phyloP scores from a whole-genome alignment of 2,888 invertebrate species.

The Agrotis ipsilon region DNA sequence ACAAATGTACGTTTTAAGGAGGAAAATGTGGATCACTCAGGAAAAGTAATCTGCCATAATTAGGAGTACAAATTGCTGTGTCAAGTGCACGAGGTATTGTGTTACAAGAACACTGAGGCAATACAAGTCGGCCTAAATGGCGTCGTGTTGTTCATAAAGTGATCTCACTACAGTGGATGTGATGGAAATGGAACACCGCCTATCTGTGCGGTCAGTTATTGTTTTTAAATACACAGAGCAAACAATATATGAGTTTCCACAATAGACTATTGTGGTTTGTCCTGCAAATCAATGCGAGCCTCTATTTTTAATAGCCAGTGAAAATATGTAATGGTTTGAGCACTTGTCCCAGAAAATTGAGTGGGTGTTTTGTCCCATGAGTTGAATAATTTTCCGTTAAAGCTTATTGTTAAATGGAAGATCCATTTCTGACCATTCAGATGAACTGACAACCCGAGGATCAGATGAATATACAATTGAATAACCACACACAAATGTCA shows the following conservation, averaged over 20 bases:
- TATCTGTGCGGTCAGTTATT: slow-evolving; percentile 74
- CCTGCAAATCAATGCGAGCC: slow-evolving; percentile 54
- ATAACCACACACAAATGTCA: slow-evolving; percentile 33
- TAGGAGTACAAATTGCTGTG: slow-evolving; percentile 50
- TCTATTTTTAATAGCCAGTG: slow-evolving; percentile 52
- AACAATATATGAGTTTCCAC: slow-evolving; percentile 49
- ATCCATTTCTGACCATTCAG: slow-evolving; percentile 40
- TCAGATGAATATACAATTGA: slow-evolving; percentile 42
- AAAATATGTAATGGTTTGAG: slow-evolving; percentile 47
- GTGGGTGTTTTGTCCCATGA: slow-evolving; percentile 50
- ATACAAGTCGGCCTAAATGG: slow-evolving; percentile 54
- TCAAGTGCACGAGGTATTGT: slow-evolving; percentile 47
- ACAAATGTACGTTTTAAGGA: slow-evolving; percentile 39
- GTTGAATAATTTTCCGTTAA: slow-evolving; percentile 39
- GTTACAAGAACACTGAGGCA: slow-evolving; percentile 31
- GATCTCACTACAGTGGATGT: slow-evolving; percentile 59
- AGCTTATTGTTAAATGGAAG: slow-evolving; percentile 50
- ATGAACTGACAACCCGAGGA: slow-evolving; percentile 5
- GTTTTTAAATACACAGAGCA: slow-evolving; percentile 69
- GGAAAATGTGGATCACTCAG: slow-evolving; percentile 37
- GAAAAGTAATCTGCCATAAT: slow-evolving; percentile 51
- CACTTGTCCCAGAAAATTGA: slow-evolving; percentile 41
- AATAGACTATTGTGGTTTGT: slow-evolving; percentile 68
- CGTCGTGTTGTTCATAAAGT: slow-evolving; percentile 53
- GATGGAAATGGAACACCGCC: slow-evolving; percentile 68